Base-by-base conservation (phyloP, 2,888 invertebrate genomes). In the Chouioia cunea region DNA sequence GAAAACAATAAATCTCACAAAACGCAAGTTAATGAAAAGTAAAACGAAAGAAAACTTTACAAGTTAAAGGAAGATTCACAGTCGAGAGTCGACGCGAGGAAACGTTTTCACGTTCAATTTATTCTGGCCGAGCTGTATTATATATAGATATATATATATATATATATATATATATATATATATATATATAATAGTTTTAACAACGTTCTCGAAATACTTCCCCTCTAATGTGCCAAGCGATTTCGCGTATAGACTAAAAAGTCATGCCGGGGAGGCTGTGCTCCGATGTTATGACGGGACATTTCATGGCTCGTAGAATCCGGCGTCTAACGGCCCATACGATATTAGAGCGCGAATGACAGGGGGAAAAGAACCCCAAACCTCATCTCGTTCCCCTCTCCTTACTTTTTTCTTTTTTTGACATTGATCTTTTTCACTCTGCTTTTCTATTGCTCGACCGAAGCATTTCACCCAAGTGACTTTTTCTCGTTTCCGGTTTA, bases 231-330 rank as follows among this genome's bases (percentile, higher is more conserved):
- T 47, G 22, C 44, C 52, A 47, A 36, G 27, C 56, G 65, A 43
- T 48, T 48, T 57, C 23, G 15, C 10, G 43, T 44, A n/a, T n/a
- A 18, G 16, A 12, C n/a, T 10, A 27, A 22, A 53, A 60, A 59
- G 27, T 66, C 43, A 52, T 53, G 14, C 36, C 53, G 43, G 10
- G 58, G 54, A 16, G 44, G 48, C 2, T 53, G 52, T 43, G n/a
- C 22, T 22, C 58, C 46, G 57, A 81, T 82, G 82, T 83, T 83
- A 82, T 82, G 83, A 83, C 81, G 80, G 82, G 79, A 82, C 80
- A 82, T 83, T 83, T 84, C 82, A 83, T 80, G 83, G 81, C 82
- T 82, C 80, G 79, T 74, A 81, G 80, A 78, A 79, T 78, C 76
- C 76, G 74, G 79, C 77, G 78, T 76, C 81, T 83, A 83, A 83